Base-by-base conservation (phyloP, 1,140 invertebrate species). In the Brachionus angularis region DNA sequence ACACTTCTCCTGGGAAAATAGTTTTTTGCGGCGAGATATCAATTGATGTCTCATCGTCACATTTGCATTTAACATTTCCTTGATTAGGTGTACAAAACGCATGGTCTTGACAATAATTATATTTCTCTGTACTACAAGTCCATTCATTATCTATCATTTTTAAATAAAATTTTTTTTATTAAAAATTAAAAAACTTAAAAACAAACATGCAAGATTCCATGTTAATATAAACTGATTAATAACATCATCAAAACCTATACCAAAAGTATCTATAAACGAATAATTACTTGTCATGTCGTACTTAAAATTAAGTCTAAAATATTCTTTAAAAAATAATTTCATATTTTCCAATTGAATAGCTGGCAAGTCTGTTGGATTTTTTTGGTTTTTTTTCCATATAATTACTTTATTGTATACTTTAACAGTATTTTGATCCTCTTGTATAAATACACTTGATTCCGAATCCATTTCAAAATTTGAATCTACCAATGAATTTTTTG, bases 1-100 rank as follows among this genome's bases (percentile, higher is more conserved):
- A 58, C 18, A 23, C 12, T 18, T 58, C 53, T 23, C 53, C 53
- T 21, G 53, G 53, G 39, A 58, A 58, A 8, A 58, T 23, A 25
- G 36, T 23, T 58, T 42, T 58, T 34, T 58, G 33, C 3, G 53
- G 53, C 14, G 53, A 58, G 3, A 58, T 14, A 58, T 58, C 53
- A 58, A 58, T 23, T 7, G 23, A 29, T n/a, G 36, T 42, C 8
- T 8, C 12, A 0, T 5, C n/a, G 5, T 58, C 33, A 39, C 53
- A 58, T 39, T 39, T 10, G 10, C 53, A 58, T 33, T 39, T 39
- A 39, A 58, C 53, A 39, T 2, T 23, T 18, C 53, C 53, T 21
- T 23, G 39, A 58, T 39, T 5, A 18, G 53, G 33, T 12, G 3
- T 39, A 23, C 53, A 58, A 33, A 1, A 21, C 0, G 12, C 7